Conservation (phyloP, 2,113 vertebrate genomes). For the Amphiprion ocellaris region DNA sequence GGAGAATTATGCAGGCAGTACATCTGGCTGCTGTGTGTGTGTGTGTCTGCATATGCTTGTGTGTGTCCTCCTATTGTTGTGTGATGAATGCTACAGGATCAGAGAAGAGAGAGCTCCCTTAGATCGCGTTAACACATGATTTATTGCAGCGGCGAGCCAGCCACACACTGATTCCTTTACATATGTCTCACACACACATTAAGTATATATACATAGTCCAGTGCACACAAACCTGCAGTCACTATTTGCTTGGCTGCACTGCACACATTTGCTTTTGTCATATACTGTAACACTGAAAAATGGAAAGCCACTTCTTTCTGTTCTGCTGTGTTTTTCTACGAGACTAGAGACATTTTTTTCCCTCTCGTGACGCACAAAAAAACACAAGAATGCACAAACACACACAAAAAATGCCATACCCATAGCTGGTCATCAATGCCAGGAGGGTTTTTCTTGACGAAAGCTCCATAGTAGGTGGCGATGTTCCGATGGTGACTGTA, state of each 20-base stretch:
- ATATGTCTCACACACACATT: neutral
- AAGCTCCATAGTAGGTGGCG: conserved; percentile 97
- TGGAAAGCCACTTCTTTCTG: neutral
- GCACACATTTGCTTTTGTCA: conserved; percentile 6
- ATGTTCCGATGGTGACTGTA: conserved; percentile 98
- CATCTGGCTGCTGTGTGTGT: conserved; percentile 16
- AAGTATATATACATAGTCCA: conserved; percentile 25
- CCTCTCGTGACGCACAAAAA: neutral
- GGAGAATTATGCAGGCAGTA: conserved; percentile 50
- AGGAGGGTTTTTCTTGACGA: conserved; percentile 96
- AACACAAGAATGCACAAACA: neutral
- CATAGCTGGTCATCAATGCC: conserved; percentile 97
- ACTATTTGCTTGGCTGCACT: conserved; percentile 3
- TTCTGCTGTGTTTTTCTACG: neutral
- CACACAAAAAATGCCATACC: conserved; percentile 78
- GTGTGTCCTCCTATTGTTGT: conserved; percentile 42
- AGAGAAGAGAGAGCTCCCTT: conserved; percentile 55
- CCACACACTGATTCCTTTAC: conserved; percentile 30
- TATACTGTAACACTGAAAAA: conserved; percentile 14
- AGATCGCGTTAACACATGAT: conserved; percentile 62
- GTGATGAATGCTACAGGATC: conserved; percentile 61
- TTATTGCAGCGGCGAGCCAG: conserved; percentile 52
- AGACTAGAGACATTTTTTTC: neutral
- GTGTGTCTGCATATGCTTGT: conserved; percentile 6
- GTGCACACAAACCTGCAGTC: conserved; percentile 62